These are phyloP conservation scores for Myotis pilosus DNA, from an alignment of 2,797 vertebrate species.

Conservation along the genomic window DNA sequence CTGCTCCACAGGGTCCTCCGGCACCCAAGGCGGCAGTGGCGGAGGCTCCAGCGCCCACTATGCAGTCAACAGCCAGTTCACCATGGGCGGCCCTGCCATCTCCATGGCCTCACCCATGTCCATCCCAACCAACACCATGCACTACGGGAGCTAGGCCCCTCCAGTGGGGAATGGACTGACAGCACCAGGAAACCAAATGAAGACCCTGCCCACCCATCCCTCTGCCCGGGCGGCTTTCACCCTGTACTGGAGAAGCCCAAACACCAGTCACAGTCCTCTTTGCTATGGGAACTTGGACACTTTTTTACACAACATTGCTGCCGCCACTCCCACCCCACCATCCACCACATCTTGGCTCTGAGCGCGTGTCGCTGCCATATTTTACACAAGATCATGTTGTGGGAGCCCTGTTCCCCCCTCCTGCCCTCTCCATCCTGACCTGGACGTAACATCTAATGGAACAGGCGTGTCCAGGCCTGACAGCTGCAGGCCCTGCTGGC, in stretches of 20 bases:
- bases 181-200: conserved; percentile 85
- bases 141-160: conserved; percentile 93
- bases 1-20: conserved; percentile 87
- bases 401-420: neutral
- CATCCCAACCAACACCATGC: conserved; percentile 97
- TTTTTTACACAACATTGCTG: conserved; percentile 71
- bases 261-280: conserved; percentile 70
- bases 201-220: conserved; percentile 44
- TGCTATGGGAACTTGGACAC: conserved; percentile 79
- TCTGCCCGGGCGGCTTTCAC: conserved; percentile 42
- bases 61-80: conserved; percentile 96
- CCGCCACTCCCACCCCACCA: conserved; percentile 42
- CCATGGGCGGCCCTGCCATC: conserved; percentile 95
- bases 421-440: conserved; percentile 11
- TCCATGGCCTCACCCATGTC: conserved; percentile 98
- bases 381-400: conserved; percentile 63
- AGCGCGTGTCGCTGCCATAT: conserved; percentile 61
- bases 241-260: conserved; percentile 55
- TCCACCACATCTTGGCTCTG: conserved; percentile 33
- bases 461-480: conserved; percentile 23
- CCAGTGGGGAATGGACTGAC: conserved; percentile 61
- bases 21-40: conserved; percentile 85
- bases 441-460: conserved; percentile 48
- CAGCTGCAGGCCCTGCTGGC: neutral
- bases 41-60: conserved; percentile 89